phyloP scores from a whole-genome alignment of 2,888 invertebrate species.

The Strigamia transsilvanica region DNA sequence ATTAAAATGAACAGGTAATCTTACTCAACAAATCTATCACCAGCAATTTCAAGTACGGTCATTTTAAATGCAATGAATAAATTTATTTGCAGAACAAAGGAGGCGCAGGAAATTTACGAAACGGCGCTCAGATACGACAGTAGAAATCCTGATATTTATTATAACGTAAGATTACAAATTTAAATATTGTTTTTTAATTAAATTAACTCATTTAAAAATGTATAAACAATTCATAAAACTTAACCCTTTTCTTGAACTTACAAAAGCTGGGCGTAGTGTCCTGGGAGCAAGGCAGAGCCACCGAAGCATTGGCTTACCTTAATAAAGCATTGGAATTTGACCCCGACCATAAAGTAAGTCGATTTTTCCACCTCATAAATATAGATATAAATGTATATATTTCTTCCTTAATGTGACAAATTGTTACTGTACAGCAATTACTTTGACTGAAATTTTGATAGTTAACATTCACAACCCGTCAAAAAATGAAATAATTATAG shows the following conservation, averaged over 20 bases:
- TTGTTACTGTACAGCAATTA: background rate
- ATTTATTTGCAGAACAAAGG: slow-evolving; percentile 73
- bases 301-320: slow-evolving; percentile 88
- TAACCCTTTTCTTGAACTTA: slow-evolving; percentile 33
- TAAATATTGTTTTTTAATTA: background rate
- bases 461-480: too few species aligned
- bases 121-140: slow-evolving; percentile 90
- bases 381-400: background rate
- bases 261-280: slow-evolving; percentile 88
- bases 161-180: slow-evolving; percentile 72
- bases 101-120: slow-evolving; percentile 95
- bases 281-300: slow-evolving; percentile 88
- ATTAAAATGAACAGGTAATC: slow-evolving; percentile 79
- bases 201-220: background rate
- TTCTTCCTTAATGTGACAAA: background rate
- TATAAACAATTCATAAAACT: background rate
- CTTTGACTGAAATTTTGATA: too few species aligned
- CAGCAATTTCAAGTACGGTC: background rate
- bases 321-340: slow-evolving; percentile 92
- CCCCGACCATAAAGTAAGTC: slow-evolving; percentile 80
- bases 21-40: background rate
- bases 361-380: background rate
- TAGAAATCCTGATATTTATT: slow-evolving; percentile 93
- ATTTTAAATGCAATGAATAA: slow-evolving; percentile 15
- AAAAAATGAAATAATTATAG: too few species aligned